Conservation (phyloP, 2,113 vertebrate species). For the Rhadina sibilatrix region DNA sequence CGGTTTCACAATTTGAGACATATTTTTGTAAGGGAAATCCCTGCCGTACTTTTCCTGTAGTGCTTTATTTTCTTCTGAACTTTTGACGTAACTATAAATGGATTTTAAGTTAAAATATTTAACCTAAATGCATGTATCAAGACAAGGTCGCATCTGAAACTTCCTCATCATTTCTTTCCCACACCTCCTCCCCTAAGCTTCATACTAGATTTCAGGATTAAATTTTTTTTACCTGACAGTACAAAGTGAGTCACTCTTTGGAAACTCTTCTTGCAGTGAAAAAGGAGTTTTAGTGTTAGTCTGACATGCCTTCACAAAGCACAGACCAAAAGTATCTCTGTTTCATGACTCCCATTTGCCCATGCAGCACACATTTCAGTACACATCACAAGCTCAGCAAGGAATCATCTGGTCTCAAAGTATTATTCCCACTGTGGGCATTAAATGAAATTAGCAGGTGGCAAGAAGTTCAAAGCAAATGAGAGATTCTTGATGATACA, state of each 20-base stretch:
- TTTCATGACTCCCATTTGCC: not conserved
- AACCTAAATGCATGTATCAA: not conserved
- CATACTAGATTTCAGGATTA: not conserved
- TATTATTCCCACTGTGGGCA: not conserved
- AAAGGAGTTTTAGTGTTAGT: not conserved
- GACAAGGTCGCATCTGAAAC: not conserved
- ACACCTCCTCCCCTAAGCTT: not conserved
- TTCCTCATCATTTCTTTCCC: not conserved
- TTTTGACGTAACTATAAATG: not conserved
- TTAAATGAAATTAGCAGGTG: conserved; percentile 11
- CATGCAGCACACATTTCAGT: not conserved
- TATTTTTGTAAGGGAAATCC: not conserved
- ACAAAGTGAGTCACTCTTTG: not conserved
- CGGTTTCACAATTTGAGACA: not conserved
- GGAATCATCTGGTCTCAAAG: not conserved
- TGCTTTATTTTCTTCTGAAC: not conserved
- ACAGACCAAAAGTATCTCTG: not conserved
- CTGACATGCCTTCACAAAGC: not conserved
- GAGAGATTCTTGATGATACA: not conserved
- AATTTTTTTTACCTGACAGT: not conserved
- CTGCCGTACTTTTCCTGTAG: not conserved
- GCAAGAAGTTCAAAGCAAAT: not conserved
- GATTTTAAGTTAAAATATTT: not conserved
- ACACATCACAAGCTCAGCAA: not conserved
- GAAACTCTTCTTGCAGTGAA: not conserved